phyloP scores from a whole-genome alignment of 2,888 invertebrate species.

The Ypsolopha sequella region DNA sequence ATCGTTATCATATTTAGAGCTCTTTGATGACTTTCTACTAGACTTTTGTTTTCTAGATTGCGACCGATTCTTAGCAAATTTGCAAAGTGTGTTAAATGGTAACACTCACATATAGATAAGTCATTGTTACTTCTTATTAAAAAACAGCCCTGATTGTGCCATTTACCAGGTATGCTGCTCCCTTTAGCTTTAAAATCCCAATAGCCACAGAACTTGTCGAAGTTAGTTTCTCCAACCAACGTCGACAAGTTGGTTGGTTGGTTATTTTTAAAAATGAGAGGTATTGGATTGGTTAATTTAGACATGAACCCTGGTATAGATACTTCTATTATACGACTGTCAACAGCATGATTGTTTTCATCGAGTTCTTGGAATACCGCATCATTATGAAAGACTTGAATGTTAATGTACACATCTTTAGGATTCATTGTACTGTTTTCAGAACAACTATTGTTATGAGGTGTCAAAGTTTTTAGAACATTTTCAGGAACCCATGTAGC shows the following conservation, averaged over 20 bases:
- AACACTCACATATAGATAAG: conserved; percentile 56
- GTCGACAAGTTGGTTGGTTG: too few species aligned
- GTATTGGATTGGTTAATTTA: conserved; percentile 65
- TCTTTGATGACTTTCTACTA: conserved; percentile 30
- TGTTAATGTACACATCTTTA: conserved; percentile 33
- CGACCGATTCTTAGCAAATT: conserved; percentile 51
- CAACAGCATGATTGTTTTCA: conserved; percentile 26
- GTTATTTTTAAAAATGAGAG: conserved; percentile 55
- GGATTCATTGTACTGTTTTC: conserved; percentile 13
- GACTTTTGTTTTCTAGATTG: conserved; percentile 15
- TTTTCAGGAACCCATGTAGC: conserved; percentile 64
- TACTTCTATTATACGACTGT: conserved; percentile 70
- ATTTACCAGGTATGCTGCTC: conserved; percentile 41
- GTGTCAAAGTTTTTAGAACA: conserved; percentile 40
- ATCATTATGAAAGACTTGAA: conserved; percentile 66
- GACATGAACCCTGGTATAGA: conserved; percentile 69
- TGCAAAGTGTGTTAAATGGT: conserved; percentile 73
- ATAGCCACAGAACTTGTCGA: conserved; percentile 57
- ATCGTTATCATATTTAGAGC: conserved; percentile 71
- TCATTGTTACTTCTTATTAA: conserved; percentile 27
- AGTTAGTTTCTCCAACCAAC: conserved; percentile 10
- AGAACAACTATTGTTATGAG: conserved; percentile 12
- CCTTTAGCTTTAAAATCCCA: conserved; percentile 62
- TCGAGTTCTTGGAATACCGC: conserved; percentile 63
- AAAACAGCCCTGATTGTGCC: conserved; percentile 70